Conservation (phyloP, 2,797 vertebrate species). For the Eulemur mongoz region DNA sequence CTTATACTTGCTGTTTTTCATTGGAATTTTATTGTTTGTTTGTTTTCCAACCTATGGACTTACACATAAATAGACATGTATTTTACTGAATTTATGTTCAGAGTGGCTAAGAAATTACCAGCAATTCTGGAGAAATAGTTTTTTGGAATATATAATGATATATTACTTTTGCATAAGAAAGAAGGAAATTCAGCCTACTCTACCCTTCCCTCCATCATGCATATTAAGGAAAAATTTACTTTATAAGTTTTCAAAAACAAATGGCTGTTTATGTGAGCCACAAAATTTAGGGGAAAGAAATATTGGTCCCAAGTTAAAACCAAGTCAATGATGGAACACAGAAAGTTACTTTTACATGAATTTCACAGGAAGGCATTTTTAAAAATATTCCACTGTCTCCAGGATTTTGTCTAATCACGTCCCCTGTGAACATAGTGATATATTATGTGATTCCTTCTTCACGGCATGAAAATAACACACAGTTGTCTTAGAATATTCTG, state of each 20-base stretch:
- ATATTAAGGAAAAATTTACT: background rate
- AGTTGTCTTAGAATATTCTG: background rate
- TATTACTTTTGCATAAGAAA: background rate
- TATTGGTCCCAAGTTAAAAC: background rate
- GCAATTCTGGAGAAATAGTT: background rate
- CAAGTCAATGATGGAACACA: background rate
- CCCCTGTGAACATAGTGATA: background rate
- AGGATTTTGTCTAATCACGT: conserved; percentile 37
- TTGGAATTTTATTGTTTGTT: conserved; percentile 19
- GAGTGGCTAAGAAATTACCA: background rate
- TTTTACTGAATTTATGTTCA: conserved; percentile 39
- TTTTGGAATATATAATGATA: background rate
- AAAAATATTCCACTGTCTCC: background rate
- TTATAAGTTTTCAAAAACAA: background rate
- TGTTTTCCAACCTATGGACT: background rate
- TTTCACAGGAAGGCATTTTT: background rate
- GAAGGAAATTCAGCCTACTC: background rate
- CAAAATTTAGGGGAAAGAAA: conserved; percentile 16
- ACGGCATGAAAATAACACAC: background rate
- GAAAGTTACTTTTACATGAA: background rate
- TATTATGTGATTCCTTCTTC: background rate
- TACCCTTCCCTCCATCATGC: background rate
- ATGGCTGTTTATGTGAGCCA: background rate
- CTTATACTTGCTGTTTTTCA: background rate
- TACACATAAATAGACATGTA: background rate